Conservation (phyloP, 2,888 invertebrate genomes). For the Geotrupes spiniger region DNA sequence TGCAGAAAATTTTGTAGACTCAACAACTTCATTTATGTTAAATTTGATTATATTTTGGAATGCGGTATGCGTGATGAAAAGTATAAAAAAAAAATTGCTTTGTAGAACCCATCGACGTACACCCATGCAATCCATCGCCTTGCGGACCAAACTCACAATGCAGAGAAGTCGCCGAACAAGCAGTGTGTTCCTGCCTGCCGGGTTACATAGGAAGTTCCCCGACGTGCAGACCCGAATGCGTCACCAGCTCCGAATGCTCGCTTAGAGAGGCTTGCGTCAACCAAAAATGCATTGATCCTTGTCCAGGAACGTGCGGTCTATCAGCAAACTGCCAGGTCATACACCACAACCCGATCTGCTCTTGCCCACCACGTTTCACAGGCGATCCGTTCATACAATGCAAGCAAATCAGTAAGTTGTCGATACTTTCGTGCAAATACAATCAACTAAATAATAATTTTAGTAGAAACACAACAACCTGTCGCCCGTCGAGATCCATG, state of each 20-base stretch:
- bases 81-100: no score
- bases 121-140: conserved; percentile 73
- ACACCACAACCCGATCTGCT: conserved; percentile 62
- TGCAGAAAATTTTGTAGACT: no score
- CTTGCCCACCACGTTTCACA: conserved; percentile 54
- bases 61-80: no score
- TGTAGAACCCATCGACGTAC: conserved; percentile 28
- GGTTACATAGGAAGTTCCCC: conserved; percentile 73
- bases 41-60: no score
- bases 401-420: conserved; percentile 41
- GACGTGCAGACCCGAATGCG: conserved; percentile 70
- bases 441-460: neutral
- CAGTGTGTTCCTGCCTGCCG: conserved; percentile 66
- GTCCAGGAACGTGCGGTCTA: conserved; percentile 64
- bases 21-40: no score
- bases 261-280: conserved; percentile 65
- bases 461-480: conserved; percentile 19
- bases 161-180: conserved; percentile 61
- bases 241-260: conserved; percentile 67
- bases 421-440: conserved; percentile 35
- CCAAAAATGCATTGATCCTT: conserved; percentile 71
- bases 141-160: conserved; percentile 77
- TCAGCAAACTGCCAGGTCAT: conserved; percentile 58
- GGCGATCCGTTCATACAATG: conserved; percentile 58
- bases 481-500: conserved; percentile 56